Base-by-base conservation (phyloP, 2,113 vertebrate species). In the Psittacus erithacus region DNA sequence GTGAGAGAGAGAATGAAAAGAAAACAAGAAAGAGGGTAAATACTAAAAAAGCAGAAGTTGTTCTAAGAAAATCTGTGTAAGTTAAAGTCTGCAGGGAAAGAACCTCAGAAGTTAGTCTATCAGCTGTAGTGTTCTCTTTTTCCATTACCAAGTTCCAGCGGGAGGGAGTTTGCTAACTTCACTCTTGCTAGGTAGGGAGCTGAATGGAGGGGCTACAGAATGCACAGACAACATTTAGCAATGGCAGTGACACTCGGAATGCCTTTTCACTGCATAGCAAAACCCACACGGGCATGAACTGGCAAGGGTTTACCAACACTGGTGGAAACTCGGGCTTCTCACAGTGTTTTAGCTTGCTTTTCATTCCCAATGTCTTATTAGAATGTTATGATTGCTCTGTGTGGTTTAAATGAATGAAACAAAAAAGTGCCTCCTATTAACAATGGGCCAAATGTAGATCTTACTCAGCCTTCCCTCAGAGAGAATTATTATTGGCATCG, bases 401-500 rank as follows among this genome's bases (percentile, higher is more conserved):
- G 44, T 68, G 41, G 59, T 91, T 95, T 92, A 91, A 95, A 84
- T 92, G 83, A 93, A 94, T 89, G 86, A 95, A 94, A 74, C 14
- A 76, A 73, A 90, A 91, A 90, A 88, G 63, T 68, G 52, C 19
- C 88, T 97, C 87, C 74, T 74, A 95, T 74, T 59, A 91, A 90
- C 77, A 92, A 50, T 47, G 69, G 80, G 63, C 69, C 93, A 95
- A 92, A 96, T 95, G 93, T 60, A 87, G 85, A 90, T 76, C 84
- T 96, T 90, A 93, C 81, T 96, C 88, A 95, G 71, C 67, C 84
- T 87, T 95, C 78, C 74, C 78, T 96, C 69, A 90, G 75, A 73
- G 65, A 82, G 88, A 95, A 97, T 96, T 95, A 85, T 92, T 94
- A 94, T 84, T 96, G 91, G 90, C 92, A 94, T 89, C 4, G 4